phyloP scores from a whole-genome alignment of 2,888 invertebrate genomes.

The Meteorus colon region DNA sequence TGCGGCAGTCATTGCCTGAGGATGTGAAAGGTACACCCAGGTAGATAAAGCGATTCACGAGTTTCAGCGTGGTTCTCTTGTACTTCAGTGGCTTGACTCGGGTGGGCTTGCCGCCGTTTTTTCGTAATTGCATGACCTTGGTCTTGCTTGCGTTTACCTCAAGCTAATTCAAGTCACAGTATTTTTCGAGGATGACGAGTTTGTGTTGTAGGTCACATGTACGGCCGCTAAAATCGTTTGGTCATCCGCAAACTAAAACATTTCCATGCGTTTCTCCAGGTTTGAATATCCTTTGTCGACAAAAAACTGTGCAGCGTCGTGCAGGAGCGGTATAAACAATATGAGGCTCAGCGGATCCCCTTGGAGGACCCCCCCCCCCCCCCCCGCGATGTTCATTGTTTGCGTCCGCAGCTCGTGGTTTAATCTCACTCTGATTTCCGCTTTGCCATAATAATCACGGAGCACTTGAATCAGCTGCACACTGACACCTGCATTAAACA shows the following conservation, averaged over 20 bases:
- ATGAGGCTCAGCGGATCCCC: constrained; percentile 14
- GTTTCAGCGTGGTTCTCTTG: too few relatives aligned
- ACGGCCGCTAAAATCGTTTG: neutral
- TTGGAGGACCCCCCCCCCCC: too few relatives aligned
- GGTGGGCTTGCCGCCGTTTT: too few relatives aligned
- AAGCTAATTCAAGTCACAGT: too few relatives aligned
- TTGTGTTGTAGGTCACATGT: constrained; percentile 12
- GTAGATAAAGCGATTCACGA: constrained; percentile 36
- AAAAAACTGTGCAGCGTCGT: constrained; percentile 1
- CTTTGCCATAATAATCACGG: neutral
- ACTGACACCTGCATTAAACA: neutral
- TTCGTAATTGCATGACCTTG: too few relatives aligned
- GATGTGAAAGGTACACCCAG: constrained; percentile 43
- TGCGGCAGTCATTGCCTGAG: constrained; percentile 33
- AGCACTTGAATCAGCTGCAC: neutral
- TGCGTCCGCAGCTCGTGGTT: neutral
- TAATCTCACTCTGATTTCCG: neutral
- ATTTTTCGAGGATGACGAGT: constrained; percentile 23
- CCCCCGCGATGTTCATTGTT: neutral
- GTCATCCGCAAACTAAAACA: constrained; percentile 28
- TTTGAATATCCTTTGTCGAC: neutral
- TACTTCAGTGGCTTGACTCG: too few relatives aligned
- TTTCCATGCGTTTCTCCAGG: neutral
- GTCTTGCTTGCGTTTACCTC: too few relatives aligned
- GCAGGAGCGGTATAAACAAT: constrained; percentile 27